A percentile compares a stretch with the other conserved stretches of the same genome.
phyloP scores from a whole-genome alignment of 2,797 vertebrate genomes.

The Acestrorhynchus altus region DNA sequence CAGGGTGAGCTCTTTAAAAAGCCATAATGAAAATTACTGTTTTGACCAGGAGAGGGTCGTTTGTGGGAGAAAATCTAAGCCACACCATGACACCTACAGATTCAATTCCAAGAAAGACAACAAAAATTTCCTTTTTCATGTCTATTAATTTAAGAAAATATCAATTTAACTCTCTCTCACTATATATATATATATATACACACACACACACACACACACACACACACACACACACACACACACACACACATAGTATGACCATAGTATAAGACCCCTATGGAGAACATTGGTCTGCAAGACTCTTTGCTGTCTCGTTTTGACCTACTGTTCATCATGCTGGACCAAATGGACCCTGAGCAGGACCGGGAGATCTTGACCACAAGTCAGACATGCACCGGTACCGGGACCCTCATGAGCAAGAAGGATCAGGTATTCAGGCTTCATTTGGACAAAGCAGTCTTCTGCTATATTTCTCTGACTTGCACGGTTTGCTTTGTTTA shows the following conservation, averaged over 20 bases:
- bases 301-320: slow-evolving; percentile 96
- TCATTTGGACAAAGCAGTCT: neutral
- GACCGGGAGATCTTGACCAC: slow-evolving; percentile 93
- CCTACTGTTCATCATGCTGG: slow-evolving; percentile 95
- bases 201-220: no score
- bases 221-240: no score
- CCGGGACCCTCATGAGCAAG: slow-evolving; percentile 89
- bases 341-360: slow-evolving; percentile 95
- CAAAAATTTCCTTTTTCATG: neutral
- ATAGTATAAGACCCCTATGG: slow-evolving; percentile 99
- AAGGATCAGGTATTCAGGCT: slow-evolving; percentile 81
- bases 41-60: neutral
- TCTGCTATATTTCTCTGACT: no score
- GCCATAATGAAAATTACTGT: neutral
- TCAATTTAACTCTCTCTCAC: neutral
- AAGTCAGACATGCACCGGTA: slow-evolving; percentile 96
- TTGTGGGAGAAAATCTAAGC: neutral
- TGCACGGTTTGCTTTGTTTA: neutral
- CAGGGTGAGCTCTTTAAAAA: slow-evolving; percentile 78
- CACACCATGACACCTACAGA: neutral
- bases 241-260: slow-evolving; percentile 98
- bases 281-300: slow-evolving; percentile 98
- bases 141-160: neutral
- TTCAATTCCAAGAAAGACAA: neutral
- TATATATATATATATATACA: no score